Evolutionary conservation across 2,797 vertebrate genomes (phyloP).

Genomic region (Poeciliopsis gracilis): DNA sequence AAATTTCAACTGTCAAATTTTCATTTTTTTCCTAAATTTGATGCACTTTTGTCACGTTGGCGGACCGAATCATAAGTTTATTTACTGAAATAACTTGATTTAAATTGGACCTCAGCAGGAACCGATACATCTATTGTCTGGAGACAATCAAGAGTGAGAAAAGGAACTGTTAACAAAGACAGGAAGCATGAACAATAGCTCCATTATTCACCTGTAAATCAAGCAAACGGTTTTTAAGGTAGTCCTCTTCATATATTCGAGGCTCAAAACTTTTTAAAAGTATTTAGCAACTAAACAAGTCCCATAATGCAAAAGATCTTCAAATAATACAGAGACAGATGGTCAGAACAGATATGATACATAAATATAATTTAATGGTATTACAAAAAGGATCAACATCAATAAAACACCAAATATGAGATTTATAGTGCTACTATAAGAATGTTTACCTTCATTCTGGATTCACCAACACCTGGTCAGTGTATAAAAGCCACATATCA

Average conservation of each 20-base stretch:
- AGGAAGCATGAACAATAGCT: not conserved
- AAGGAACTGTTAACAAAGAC: not conserved
- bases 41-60: not conserved
- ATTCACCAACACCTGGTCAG: constrained; percentile 57
- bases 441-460: constrained; percentile 71
- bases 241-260: not conserved
- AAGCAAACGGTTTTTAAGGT: not conserved
- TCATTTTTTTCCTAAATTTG: not conserved
- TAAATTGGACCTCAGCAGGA: not conserved
- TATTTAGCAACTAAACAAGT: constrained; percentile 1
- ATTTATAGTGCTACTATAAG: constrained; percentile 42
- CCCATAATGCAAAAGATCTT: constrained; percentile 3
- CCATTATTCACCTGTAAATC: not conserved
- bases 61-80: not conserved
- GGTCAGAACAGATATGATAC: constrained; percentile 11
- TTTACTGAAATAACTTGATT: not conserved
- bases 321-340: constrained; percentile 1
- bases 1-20: not conserved
- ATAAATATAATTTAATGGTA: not conserved
- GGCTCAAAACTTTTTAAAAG: not conserved
- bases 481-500: constrained; percentile 49
- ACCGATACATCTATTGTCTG: not conserved
- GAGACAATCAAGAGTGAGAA: not conserved
- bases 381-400: constrained; percentile 11
- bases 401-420: constrained; percentile 30